These are phyloP conservation scores for pig (Sus scrofa) DNA, from an alignment of 2,113 vertebrate genomes.

Conservation along the genomic window T2T-Sscrofa CM000826.6:19768001-19768500, in stretches of 20 bases:
- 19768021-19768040: too few species aligned
- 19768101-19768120: too few species aligned
- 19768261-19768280: not conserved
- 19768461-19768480: not conserved
- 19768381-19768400: not conserved
- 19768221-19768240: not conserved
- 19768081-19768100: too few species aligned
- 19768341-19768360: not conserved
- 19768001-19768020: too few species aligned
- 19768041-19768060: too few species aligned
- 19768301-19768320: not conserved
- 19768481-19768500: not conserved
- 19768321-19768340: not conserved
- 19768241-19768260: not conserved
- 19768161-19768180: too few species aligned
- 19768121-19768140: too few species aligned
- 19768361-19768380: not conserved
- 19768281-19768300: not conserved
- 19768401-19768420: not conserved
- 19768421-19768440: not conserved
- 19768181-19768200: not conserved
- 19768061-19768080: too few species aligned
- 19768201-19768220: not conserved
- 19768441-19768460: not conserved
- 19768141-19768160: too few species aligned